A percentile compares a stretch with the other conserved stretches of the same genome.
phyloP scores from a whole-genome alignment of 2,888 invertebrate genomes.

The Troglohyphantes excavatus region DNA sequence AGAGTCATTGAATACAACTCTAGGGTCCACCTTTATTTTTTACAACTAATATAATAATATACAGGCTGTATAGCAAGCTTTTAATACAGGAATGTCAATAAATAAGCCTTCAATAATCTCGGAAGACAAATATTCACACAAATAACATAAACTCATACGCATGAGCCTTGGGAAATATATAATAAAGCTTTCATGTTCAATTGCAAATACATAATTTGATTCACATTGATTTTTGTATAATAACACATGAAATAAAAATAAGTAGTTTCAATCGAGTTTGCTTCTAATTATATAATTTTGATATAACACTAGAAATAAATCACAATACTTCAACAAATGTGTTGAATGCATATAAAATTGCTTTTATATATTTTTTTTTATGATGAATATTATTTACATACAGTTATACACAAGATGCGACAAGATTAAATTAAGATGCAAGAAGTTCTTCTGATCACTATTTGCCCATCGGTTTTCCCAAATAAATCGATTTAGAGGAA shows the following conservation, averaged over 20 bases:
- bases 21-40: constrained; percentile 78
- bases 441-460: neutral
- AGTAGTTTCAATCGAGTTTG: constrained; percentile 10
- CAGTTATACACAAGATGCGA: constrained; percentile 63
- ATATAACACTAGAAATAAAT: constrained; percentile 55
- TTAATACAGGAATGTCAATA: constrained; percentile 77
- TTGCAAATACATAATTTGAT: constrained; percentile 32
- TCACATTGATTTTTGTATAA: constrained; percentile 3
- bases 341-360: constrained; percentile 59
- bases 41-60: constrained; percentile 77
- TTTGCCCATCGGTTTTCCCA: neutral
- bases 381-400: constrained; percentile 62
- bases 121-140: constrained; percentile 78
- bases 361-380: constrained; percentile 44
- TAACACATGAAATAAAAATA: constrained; percentile 4
- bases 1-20: constrained; percentile 41
- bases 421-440: constrained; percentile 4
- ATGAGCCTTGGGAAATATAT: constrained; percentile 51
- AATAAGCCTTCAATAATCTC: constrained; percentile 68
- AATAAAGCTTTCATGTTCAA: constrained; percentile 29
- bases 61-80: constrained; percentile 77
- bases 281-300: constrained; percentile 24
- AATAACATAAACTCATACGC: constrained; percentile 54
- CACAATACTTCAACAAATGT: constrained; percentile 59
- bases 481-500: neutral